These are phyloP conservation scores for Pseudomyrmex cubaensis DNA, from an alignment of 1,140 invertebrate species.

Conservation along the genomic window DNA sequence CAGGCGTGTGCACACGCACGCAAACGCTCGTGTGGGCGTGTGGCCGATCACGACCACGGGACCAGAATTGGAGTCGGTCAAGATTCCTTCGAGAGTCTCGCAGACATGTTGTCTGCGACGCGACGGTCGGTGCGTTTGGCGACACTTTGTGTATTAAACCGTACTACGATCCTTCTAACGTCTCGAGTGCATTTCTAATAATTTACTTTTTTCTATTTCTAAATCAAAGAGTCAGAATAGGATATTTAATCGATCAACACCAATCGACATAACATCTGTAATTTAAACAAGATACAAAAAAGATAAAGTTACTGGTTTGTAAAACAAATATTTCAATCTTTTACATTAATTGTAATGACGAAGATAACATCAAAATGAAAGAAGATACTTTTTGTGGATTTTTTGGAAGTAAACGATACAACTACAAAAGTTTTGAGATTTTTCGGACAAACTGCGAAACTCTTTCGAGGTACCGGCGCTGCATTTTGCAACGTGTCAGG, in stretches of 20 bases:
- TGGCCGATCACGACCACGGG: conserved; percentile 9
- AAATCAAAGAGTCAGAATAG: too few species aligned
- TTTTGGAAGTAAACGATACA: too few species aligned
- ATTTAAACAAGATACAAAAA: too few species aligned
- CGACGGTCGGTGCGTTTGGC: conserved; percentile 32
- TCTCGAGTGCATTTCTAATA: too few species aligned
- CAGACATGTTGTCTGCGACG: conserved; percentile 50
- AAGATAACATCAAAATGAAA: too few species aligned
- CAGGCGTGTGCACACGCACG: not conserved
- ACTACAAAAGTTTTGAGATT: not conserved
- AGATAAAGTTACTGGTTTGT: too few species aligned
- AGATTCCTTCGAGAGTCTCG: conserved; percentile 48
- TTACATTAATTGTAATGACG: too few species aligned
- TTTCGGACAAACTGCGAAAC: not conserved
- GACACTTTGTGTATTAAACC: conserved; percentile 21
- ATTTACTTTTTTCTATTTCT: too few species aligned
- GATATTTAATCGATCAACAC: too few species aligned
- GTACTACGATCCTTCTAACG: too few species aligned
- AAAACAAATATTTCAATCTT: too few species aligned
- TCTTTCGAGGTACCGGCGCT: not conserved
- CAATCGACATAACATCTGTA: too few species aligned
- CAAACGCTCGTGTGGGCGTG: not conserved
- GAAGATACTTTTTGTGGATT: not conserved
- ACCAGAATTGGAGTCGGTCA: conserved; percentile 46
- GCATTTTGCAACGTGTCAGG: not conserved